phyloP scores from a whole-genome alignment of 1,140 invertebrate species.

The Drosophila grimshawi region DNA sequence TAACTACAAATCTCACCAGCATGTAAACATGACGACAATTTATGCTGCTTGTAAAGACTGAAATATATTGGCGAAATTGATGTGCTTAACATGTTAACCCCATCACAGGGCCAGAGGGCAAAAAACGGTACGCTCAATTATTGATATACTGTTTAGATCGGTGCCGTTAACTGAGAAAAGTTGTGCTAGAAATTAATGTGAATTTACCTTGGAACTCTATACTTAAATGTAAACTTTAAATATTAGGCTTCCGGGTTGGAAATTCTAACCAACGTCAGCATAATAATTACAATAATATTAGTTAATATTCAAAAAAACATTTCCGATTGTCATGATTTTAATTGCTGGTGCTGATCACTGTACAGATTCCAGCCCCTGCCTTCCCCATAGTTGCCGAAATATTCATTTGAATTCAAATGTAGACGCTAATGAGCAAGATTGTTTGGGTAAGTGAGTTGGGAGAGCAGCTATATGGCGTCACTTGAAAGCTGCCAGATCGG shows the following conservation, averaged over 20 bases:
- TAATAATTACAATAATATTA: no score
- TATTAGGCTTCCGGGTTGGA: no score
- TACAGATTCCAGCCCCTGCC: no score
- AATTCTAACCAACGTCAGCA: no score
- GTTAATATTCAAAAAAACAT: no score
- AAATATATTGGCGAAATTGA: conserved; percentile 53
- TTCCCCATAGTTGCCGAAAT: no score
- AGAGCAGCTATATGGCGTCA: conserved; percentile 30
- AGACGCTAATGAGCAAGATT: conserved; percentile 28
- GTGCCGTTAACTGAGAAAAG: not conserved
- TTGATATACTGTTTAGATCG: not conserved
- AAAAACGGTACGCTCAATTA: conserved; percentile 3
- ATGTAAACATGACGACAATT: conserved; percentile 71
- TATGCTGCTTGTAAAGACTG: conserved; percentile 58
- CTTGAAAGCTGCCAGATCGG: conserved; percentile 5
- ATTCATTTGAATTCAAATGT: conserved; percentile 24
- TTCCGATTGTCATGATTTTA: no score
- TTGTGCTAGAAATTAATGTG: not conserved
- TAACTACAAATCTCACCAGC: conserved; percentile 44
- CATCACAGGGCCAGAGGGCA: not conserved
- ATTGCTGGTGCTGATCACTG: no score
- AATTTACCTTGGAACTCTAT: not conserved
- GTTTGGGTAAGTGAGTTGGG: conserved; percentile 6
- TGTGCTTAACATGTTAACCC: conserved; percentile 30
- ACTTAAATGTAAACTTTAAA: not conserved